Base-by-base conservation (phyloP, 2,113 vertebrate genomes). In the Holacanthus passer region DNA sequence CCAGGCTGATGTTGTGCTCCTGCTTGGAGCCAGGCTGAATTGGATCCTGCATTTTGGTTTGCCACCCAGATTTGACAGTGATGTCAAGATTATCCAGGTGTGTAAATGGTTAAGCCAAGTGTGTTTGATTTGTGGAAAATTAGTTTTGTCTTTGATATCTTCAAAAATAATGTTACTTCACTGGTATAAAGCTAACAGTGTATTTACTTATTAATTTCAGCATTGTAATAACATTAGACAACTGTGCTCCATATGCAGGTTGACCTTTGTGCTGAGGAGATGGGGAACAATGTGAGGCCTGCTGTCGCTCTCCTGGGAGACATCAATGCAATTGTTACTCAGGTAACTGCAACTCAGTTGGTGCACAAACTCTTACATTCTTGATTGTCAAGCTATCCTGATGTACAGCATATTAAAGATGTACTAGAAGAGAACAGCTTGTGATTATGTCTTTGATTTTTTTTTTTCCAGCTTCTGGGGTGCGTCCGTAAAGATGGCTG, bases 31-130 rank as follows among this genome's bases (percentile, higher is more conserved):
- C 62, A 96, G 98, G 82, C 92, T 99, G 66, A 99, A 99, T 67
- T 99, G 98, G 98, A 99, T 99, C 82, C 93, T 99, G 78, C 98
- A 99, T 93, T 99, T 99, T 94, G 98, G 98, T 56, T 95, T 97
- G 69, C 96, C 98, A 45, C 98, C 97, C 17, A 94, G 97, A 83
- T 99, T 97, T 83, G 96, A 67, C 65, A 93, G 95, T 27, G 82
- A 96, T 90, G 96, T 99, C 24, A 97, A 98, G 87, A 85, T 99
- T 88, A 97, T 99, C 88, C 98, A 99, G 97, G 98, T 98, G 86
- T 45, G 45, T 62, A 13, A 74, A 68, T 50, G 52, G 24, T 14
- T 20, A 29, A 37, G 9, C 12, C 2, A 69, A 2, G 53, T 27
- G 32, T 45, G 1, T 64, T 53, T 37, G 6, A 58, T 39, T 13